Base-by-base conservation (phyloP, 2,888 invertebrate species). In the Sesia bembeciformis region DNA sequence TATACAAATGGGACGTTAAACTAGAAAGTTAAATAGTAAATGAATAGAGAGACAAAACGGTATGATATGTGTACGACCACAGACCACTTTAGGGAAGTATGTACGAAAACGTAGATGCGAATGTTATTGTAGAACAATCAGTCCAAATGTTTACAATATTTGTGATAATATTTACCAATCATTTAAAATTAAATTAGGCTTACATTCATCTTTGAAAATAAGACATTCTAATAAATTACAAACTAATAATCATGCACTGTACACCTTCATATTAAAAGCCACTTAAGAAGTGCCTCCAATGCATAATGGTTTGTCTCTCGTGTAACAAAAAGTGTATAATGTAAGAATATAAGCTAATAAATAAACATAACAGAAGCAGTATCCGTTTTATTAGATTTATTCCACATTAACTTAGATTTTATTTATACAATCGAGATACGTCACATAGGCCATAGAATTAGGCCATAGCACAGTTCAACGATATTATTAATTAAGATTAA, bases 71-170 rank as follows among this genome's bases (percentile, higher is more conserved):
- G 23, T 23, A 23, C 2, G 23, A 23, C n/a, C n/a, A n/a, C 23
- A 23, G 23, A 23, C 23, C 23, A 23, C 23, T 23, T 23, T 23
- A 23, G 23, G 23, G 23, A 23, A 23, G 23, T 23, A 1, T 23
- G 23, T 23, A 23, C 23, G 1, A 2, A 23, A 23, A 23, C 23
- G 23, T 23, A 23, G n/a, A n/a, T n/a, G 23, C n/a, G 46, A 8
- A 46, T 61, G 59, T 62, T 62, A 58, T 61, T 60, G 4, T 38
- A 43, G 40, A 65, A 65, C 58, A 74, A 71, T 74, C 81, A 82
- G 84, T 86, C 86, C 88, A 87, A 72, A 76, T 52, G 67, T 84
- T 83, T 82, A 82, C 81, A 81, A 77, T 74, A 72, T 81, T 84
- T 85, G 84, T 86, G 83, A 86, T 86, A 84, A 79, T 77, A 75